Evolutionary conservation across 2,888 invertebrate species (phyloP), one percentile per base, ranked within the genome.

Genomic region (Andrena chrysosceles): DNA sequence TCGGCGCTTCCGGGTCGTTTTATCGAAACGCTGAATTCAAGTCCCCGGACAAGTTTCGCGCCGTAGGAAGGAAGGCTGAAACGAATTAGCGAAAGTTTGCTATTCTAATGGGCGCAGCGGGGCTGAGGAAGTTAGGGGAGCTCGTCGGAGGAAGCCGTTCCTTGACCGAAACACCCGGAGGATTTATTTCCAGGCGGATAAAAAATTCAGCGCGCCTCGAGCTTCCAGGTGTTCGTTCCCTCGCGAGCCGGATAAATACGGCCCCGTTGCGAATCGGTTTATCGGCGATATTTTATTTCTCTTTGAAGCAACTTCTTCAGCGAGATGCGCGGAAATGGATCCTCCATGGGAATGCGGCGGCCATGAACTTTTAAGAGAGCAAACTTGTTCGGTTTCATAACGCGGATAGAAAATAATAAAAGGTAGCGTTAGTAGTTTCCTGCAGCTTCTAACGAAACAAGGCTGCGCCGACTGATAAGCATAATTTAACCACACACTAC

Each of bases 141-240:
- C 42, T 42, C 23, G 42, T 13, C 16, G 52, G n/a, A 13, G 23
- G 2, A 48, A n/a, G 48, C n/a, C 7, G 48, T 5, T 52, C 10
- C 59, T 20, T n/a, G n/a, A 54, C 54, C 54, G 23, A 49, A 48
- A 48, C 29, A 60, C 26, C 20, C n/a, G 71, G 29, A 35, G 26
- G 62, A 71, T 63, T 63, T 71, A 71, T 71, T 71, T 52, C 10
- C 16, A 52, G 20, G 7, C 10, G 23, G 10, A 63, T 52, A n/a
- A 71, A 71, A 63, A 52, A 62, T 62, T 33, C 49, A 49, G 8
- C 31, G 49, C 49, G 49, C 35, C 31, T 6, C n/a, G 8, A 31
- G 33, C 16, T 71, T 63, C 63, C 52, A 63, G 63, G 35, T 72
- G 63, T 33, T 26, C 33, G 62, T 63, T 63, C 63, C 6, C 52